Base-by-base conservation (phyloP, 2,113 vertebrate genomes). In the Anhinga anhinga region DNA sequence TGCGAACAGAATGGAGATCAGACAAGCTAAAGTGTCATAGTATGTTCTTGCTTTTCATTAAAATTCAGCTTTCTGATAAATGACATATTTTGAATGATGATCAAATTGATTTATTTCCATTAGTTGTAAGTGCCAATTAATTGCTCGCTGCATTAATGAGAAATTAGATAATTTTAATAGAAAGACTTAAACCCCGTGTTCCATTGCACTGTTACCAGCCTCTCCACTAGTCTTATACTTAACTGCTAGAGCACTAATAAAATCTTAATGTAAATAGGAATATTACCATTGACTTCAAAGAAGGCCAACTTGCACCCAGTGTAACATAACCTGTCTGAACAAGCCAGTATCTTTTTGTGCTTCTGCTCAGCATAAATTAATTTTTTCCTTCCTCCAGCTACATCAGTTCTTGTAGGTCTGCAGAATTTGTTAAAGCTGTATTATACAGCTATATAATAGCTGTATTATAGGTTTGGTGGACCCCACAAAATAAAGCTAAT, bases 81-180 rank as follows among this genome's bases (percentile, higher is more conserved):
- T 56, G 27, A 40, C 36, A 89, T 18, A 59, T 73, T 93, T 47
- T 93, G 27, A 95, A 79, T 34, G 25, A 53, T 88, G 32, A 82
- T 88, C 38, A 84, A 18, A 53, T 50, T 67, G 76, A 91, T 77
- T 88, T 83, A 83, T 92, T 97, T 88, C 58, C n/a, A 88, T 50
- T 76, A 88, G 26, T 59, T 83, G 7, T 45, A 85, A 74, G 38
- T 34, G 16, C 15, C 58, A 86, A 73, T 55, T 79, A 82, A 62
- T 81, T 91, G 6, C 18, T 83, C 40, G 11, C 23, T 88, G 30
- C 11, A 86, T 77, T 86, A 92, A 65, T 77, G 44, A 88, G 36
- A 86, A 76, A 92, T 85, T 70, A 84, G 45, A 66, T 69, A 0
- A 72, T 73, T 95, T 88, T 77, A 80, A 72, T 7, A 73, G 49